phyloP scores from a whole-genome alignment of 2,797 vertebrate species.

The Myoxocephalus aenaeus region DNA sequence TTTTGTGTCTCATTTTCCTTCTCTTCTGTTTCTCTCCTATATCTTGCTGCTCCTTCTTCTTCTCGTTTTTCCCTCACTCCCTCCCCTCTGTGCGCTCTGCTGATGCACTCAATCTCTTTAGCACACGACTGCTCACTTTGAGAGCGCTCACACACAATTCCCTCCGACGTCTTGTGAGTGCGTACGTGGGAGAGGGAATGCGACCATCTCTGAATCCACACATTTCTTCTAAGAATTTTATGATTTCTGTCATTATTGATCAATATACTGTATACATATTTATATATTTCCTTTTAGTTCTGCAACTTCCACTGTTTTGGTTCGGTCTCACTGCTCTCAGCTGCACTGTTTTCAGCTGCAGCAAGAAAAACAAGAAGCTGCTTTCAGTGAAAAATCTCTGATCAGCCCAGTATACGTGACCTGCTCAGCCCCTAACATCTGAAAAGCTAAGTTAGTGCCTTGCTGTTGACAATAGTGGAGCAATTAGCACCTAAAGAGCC shows the following conservation, averaged over 20 bases:
- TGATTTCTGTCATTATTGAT: neutral
- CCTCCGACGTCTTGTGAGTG: conserved; percentile 17
- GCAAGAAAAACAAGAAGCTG: neutral
- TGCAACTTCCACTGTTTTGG: neutral
- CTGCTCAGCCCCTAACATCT: neutral
- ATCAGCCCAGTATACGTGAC: neutral
- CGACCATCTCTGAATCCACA: conserved; percentile 7
- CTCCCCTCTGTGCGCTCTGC: conserved; percentile 22
- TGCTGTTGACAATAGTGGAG: neutral
- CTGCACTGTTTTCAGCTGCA: neutral
- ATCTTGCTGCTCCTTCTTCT: conserved; percentile 7
- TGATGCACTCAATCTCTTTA: conserved; percentile 60
- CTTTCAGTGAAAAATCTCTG: neutral
- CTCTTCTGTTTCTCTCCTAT: conserved; percentile 12
- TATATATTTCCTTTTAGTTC: neutral
- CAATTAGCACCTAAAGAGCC: neutral
- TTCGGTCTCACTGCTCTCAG: neutral
- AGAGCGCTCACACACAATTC: conserved; percentile 52
- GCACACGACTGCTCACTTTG: conserved; percentile 52
- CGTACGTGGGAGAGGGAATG: conserved; percentile 3
- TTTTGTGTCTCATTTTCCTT: conserved; percentile 28
- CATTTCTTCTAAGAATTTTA: neutral
- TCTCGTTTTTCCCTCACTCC: neutral
- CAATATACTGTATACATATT: neutral
- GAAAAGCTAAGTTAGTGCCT: neutral